These are phyloP conservation scores for Erethizon dorsatum DNA, from an alignment of 2,797 vertebrate species.

Conservation along the genomic window DNA sequence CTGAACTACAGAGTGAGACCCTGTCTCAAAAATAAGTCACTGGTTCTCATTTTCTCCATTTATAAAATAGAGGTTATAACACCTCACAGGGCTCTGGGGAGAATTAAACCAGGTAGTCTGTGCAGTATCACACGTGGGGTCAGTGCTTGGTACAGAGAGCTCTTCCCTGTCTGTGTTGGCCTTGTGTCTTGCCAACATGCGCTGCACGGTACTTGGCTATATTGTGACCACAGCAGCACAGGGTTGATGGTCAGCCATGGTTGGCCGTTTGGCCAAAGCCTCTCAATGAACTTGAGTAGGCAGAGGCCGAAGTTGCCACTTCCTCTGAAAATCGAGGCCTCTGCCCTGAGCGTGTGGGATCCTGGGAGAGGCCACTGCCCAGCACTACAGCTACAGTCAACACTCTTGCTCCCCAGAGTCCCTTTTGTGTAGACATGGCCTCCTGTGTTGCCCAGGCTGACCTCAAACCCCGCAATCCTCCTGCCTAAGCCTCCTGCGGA, in stretches of 20 bases:
- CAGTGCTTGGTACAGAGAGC: neutral
- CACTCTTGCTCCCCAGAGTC: neutral
- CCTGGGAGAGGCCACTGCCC: neutral
- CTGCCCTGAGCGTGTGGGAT: neutral
- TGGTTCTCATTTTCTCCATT: neutral
- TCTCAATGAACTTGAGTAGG: neutral
- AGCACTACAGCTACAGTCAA: neutral
- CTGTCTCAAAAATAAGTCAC: neutral
- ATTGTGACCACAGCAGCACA: neutral
- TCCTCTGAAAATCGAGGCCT: neutral
- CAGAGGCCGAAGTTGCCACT: neutral
- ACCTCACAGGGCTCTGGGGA: neutral
- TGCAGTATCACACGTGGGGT: neutral
- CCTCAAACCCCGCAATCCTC: neutral
- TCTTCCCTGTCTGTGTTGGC: neutral
- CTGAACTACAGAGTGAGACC: neutral
- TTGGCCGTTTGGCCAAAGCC: neutral
- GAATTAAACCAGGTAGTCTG: neutral
- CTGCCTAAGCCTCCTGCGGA: neutral
- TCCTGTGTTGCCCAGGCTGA: neutral
- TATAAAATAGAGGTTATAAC: neutral
- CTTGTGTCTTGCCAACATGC: neutral
- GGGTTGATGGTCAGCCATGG: neutral
- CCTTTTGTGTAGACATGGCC: neutral
- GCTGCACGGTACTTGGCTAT: neutral